Evolutionary conservation across 2,797 vertebrate genomes (phyloP).

Genomic region (Thamnophis elegans): DNA sequence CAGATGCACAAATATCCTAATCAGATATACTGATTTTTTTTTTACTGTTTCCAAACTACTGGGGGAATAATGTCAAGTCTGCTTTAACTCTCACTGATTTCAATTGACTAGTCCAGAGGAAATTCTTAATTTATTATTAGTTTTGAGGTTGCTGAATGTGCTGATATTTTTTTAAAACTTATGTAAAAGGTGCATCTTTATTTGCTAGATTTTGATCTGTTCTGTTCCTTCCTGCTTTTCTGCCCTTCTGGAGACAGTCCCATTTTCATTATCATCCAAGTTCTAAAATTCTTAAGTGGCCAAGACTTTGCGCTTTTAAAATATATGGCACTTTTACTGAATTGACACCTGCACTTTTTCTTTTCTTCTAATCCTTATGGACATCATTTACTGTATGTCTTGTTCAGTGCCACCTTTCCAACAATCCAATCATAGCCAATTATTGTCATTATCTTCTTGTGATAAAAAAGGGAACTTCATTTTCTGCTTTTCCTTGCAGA

Average conservation of each 20-base stretch:
- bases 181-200: not conserved
- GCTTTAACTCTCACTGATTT: not conserved
- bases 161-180: not conserved
- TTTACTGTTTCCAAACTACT: not conserved
- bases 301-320: not conserved
- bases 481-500: not conserved
- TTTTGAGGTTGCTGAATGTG: not conserved
- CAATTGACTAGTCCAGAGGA: not conserved
- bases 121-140: not conserved
- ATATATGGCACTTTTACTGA: not conserved
- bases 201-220: not conserved
- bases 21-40: not conserved
- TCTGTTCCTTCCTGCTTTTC: not conserved
- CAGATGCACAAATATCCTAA: not conserved
- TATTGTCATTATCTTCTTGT: not conserved
- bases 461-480: not conserved
- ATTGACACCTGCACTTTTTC: not conserved
- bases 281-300: not conserved
- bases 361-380: not conserved
- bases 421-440: not conserved
- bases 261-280: not conserved
- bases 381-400: not conserved
- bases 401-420: not conserved
- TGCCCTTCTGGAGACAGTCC: not conserved
- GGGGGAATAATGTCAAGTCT: not conserved